A percentile compares a stretch with the other conserved stretches of the same genome.
Conservation (phyloP, 2,888 invertebrate genomes). For the Thereva unica region DNA sequence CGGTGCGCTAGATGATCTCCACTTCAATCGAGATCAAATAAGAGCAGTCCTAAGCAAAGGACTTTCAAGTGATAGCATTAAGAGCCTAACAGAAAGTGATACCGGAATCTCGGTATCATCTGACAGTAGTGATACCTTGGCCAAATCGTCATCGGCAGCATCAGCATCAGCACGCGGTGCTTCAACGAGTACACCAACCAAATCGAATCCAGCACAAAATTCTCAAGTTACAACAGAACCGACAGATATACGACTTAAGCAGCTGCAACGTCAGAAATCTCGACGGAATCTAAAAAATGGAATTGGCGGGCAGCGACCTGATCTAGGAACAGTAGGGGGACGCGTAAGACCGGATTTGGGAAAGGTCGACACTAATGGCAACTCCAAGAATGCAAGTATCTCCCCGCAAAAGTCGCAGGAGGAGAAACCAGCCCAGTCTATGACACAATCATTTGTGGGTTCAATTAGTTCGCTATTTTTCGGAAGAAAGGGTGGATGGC, state of each 20-base stretch:
- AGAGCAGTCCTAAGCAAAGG: slow-evolving; percentile 53
- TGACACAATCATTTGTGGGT: slow-evolving; percentile 66
- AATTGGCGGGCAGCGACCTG: slow-evolving; percentile 62
- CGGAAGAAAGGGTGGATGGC: slow-evolving; percentile 82
- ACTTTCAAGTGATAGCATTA: slow-evolving; percentile 44
- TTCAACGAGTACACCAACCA: slow-evolving; percentile 47
- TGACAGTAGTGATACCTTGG: neutral
- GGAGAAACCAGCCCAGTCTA: slow-evolving; percentile 36
- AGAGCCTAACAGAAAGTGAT: slow-evolving; percentile 39
- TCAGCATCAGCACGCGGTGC: slow-evolving; percentile 44
- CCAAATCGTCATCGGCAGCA: neutral
- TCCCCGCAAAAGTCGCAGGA: slow-evolving; percentile 41
- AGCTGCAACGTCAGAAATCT: slow-evolving; percentile 62
- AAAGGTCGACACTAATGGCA: slow-evolving; percentile 43
- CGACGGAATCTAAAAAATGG: slow-evolving; percentile 59
- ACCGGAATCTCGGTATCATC: slow-evolving; percentile 25
- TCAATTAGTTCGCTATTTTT: slow-evolving; percentile 79
- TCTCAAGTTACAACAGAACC: slow-evolving; percentile 44
- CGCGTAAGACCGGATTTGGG: slow-evolving; percentile 52
- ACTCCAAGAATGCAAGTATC: slow-evolving; percentile 44
- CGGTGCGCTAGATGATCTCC: slow-evolving; percentile 55
- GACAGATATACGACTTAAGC: slow-evolving; percentile 58
- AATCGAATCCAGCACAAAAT: slow-evolving; percentile 43
- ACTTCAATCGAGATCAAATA: slow-evolving; percentile 59
- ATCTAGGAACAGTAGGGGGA: slow-evolving; percentile 64